Base-by-base conservation (phyloP, 2,113 vertebrate species). In the Bothrops jararaca region DNA sequence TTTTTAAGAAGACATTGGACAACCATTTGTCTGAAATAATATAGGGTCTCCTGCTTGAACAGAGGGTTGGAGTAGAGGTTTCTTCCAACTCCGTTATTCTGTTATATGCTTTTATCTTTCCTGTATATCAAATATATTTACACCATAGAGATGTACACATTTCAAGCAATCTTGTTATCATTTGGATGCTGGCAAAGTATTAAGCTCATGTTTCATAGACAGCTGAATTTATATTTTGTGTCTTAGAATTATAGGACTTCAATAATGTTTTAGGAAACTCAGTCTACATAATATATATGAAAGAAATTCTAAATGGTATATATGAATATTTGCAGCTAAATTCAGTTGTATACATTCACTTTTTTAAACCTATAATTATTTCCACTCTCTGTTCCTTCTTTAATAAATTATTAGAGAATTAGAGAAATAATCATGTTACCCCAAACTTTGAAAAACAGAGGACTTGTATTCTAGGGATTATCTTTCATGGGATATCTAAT, bases 81-180 rank as follows among this genome's bases (percentile, higher is more conserved):
- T 20, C 15, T 57, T 57, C 20, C 56, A 57, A 57, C 56, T 22
- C 20, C 5, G 5, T 57, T 57, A 57, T 57, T 56, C 20, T 56
- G 54, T 74, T 90, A 86, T 94, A 92, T 89, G 52, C 10, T 80
- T 58, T 91, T 91, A 92, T 92, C 92, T 93, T 85, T 93, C 90
- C 89, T 29, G 7, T 7, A 89, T 42, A 94, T 89, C 87, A 92
- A 92, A 13, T 50, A 90, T 93, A 93, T 94, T 94, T 95, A 92
- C 89, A 93, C 95, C 93, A 91, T 60, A 91, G 87, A 93, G 88
- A 89, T 88, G 15, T 91, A 29, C 48, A 52, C 95, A 92, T 92
- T 92, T 90, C 94, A 95, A 95, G 34, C 90, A 91, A 80, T 86
- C 90, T 94, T 91, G 87, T 24, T 87, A 69, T 92, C 45, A 80